Base-by-base conservation (phyloP, 1,140 invertebrate genomes). In the Panagrolaimus sp. region DNA sequence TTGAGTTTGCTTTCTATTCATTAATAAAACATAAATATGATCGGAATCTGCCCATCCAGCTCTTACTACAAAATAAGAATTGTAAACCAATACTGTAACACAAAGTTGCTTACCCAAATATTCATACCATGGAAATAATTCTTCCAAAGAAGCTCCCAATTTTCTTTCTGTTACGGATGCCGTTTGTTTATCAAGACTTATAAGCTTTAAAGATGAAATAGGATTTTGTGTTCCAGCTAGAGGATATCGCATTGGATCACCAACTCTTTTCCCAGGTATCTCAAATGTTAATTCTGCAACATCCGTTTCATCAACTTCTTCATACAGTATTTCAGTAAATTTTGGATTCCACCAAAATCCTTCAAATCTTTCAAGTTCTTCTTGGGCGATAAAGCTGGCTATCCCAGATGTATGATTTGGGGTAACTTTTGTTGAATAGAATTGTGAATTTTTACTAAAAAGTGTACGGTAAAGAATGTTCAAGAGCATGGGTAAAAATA, bases 261-360 rank as follows among this genome's bases (percentile, higher is more conserved):
- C 45, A 4, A 66, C 65, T 12, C 8, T 8, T 9, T 65, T 64
- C 5, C 75, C 71, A 12, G 74, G 75, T 26, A 79, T 47, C 12
- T 70, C 43, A 43, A 76, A 79, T 1, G 44, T 21, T 21, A 73
- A 48, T 62, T 76, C 32, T 21, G 12, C 24, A 5, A 74, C 73
- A 14, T 24, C 28, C 24, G 58, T 55, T 55, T 79, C 77, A 66
- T 77, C 75, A 17, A 77, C 75, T 32, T 68, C 32, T 70, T 77
- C 76, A 48, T 77, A 77, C 5, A 77, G 17, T 12, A 77, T 32
- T 46, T 77, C 77, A 0, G 67, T 8, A 1, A 48, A 28, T n/a
- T 44, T 68, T 8, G 75, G 75, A 63, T 55, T 76, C 75, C 75
- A 77, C 75, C 75, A 77, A 70, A 76, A 77, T 43, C 72, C 75